These are phyloP conservation scores for Oligia strigilis DNA, from an alignment of 2,888 invertebrate genomes.

Conservation along the genomic window DNA sequence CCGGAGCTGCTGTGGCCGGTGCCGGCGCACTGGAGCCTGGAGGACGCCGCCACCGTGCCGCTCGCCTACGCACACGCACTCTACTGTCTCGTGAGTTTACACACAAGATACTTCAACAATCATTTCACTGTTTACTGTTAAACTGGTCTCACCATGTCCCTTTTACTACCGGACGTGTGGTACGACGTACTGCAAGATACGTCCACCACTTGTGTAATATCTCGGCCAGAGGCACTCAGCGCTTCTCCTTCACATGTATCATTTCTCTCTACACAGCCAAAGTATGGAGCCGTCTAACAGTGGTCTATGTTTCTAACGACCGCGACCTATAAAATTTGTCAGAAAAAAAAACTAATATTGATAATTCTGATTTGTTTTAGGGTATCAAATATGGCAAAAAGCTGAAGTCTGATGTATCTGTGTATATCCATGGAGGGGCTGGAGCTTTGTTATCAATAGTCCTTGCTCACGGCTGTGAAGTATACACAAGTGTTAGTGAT, in stretches of 20 bases:
- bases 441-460: constrained; percentile 79
- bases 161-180: background rate
- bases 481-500: constrained; percentile 82
- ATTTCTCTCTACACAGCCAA: background rate
- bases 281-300: too few relatives aligned
- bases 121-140: background rate
- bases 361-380: constrained; percentile 54
- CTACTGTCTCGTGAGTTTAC: constrained; percentile 77
- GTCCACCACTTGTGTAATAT: background rate
- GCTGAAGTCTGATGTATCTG: constrained; percentile 52
- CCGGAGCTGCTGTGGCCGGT: constrained; percentile 91
- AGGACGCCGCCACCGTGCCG: constrained; percentile 94
- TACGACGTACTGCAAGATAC: background rate
- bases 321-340: too few relatives aligned
- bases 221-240: background rate
- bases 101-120: too few relatives aligned
- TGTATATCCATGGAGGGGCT: constrained; percentile 71
- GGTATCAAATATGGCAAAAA: constrained; percentile 54
- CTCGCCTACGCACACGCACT: constrained; percentile 92
- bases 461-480: constrained; percentile 74
- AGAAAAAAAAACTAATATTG: background rate
- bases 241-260: background rate
- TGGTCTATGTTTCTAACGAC: too few relatives aligned
- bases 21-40: constrained; percentile 92
- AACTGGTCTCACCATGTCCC: too few relatives aligned